Evolutionary conservation across 2,888 invertebrate species (phyloP).

Genomic region (Drosophila leonis): DNA sequence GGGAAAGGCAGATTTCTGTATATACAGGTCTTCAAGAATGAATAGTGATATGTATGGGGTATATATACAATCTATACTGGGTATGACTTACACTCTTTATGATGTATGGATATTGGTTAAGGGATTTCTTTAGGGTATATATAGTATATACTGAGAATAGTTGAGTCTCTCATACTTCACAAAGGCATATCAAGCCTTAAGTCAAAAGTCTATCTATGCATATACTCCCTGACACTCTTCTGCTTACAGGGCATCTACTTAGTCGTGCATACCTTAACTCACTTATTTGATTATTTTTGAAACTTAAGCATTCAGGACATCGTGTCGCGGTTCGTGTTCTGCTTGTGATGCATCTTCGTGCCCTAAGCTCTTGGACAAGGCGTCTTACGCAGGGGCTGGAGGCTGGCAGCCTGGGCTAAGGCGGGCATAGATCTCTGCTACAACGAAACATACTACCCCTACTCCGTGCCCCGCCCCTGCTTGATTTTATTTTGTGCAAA

Average conservation of each 20-base stretch:
- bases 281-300: constrained; percentile 23
- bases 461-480: constrained; percentile 22
- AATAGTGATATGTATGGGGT: not conserved
- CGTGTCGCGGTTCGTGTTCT: constrained; percentile 68
- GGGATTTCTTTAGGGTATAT: not conserved
- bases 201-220: not conserved
- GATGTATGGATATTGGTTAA: not conserved
- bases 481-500: constrained; percentile 81
- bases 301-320: constrained; percentile 79
- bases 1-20: not conserved
- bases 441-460: not conserved
- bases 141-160: not conserved
- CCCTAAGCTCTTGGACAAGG: constrained; percentile 9
- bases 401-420: not conserved
- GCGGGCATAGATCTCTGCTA: constrained; percentile 14
- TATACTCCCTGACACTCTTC: not conserved
- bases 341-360: constrained; percentile 32
- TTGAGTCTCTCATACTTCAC: not conserved
- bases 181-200: not conserved
- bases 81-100: not conserved
- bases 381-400: not conserved
- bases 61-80: not conserved
- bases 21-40: not conserved
- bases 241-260: constrained; percentile 1
- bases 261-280: not conserved